Base-by-base conservation (phyloP, 1,140 invertebrate species). In the Marisa cornuarietis region DNA sequence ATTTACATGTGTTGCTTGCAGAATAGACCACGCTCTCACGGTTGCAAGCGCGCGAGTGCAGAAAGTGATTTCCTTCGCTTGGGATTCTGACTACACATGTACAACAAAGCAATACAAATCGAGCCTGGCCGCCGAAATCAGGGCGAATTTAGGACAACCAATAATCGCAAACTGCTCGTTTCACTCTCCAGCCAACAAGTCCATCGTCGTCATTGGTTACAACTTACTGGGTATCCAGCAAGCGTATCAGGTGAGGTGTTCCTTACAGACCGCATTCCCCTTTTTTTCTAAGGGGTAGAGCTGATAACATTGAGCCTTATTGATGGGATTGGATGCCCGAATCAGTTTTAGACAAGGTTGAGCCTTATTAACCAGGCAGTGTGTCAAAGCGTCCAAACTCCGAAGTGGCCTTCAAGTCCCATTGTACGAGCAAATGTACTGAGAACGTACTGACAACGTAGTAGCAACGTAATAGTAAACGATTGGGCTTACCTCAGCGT, bases 111-210 rank as follows among this genome's bases (percentile, higher is more conserved):
- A 76, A n/a, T 78, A 83, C 18, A 81, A 72, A 0, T 26, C 22
- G 3, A 78, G 73, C 61, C 81, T 89, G 4, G 71, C 73, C 31
- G 80, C 74, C 7, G 79, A 87, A 26, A 86, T 89, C 22, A 42
- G 49, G 20, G 20, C 68, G 14, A 81, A 86, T 51, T 61, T 63
- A 26, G 51, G 71, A 14, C 77, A 80, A 72, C 86, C 87, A 62
- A 86, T 89, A 52, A 86, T 89, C 65, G 68, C 84, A 8, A 79
- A 84, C 81, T 89, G 88, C 73, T 85, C 83, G 13, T 87, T 88
- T 76, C 87, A 89, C 75, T 83, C 74, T n/a, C 73, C 79, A 0
- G 51, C 62, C 18, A 89, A 89, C 71, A 78, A 82, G 31, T 89
- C 88, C 11, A 83, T 89, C 7, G 88, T 89, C 20, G 71, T 89